These are phyloP conservation scores for Champsocephalus esox DNA, from an alignment of 2,797 vertebrate genomes.

Conservation along the genomic window DNA sequence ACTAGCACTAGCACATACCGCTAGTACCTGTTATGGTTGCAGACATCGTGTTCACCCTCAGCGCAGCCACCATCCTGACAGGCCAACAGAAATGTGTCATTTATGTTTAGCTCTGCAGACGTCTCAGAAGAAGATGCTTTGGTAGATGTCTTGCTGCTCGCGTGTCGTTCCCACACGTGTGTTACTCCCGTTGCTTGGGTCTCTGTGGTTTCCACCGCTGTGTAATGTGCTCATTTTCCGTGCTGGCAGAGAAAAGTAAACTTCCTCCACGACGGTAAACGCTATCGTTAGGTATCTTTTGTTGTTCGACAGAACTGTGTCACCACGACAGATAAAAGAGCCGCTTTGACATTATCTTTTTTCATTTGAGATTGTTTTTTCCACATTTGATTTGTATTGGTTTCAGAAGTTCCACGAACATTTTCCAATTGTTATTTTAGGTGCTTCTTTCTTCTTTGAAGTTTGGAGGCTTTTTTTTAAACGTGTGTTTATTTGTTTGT, in stretches of 20 bases:
- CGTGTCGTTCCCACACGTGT: slow-evolving; percentile 67
- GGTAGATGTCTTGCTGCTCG: slow-evolving; percentile 53
- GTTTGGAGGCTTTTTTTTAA: slow-evolving; percentile 55
- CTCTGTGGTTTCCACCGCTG: slow-evolving; percentile 66
- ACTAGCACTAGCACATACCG: slow-evolving; percentile 20
- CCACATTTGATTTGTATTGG: slow-evolving; percentile 67
- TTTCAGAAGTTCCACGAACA: slow-evolving; percentile 75
- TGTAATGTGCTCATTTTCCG: slow-evolving; percentile 56
- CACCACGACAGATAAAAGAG: slow-evolving; percentile 77
- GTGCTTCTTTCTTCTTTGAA: slow-evolving; percentile 62
- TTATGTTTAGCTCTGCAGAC: slow-evolving; percentile 61
- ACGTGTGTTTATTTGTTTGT: slow-evolving; percentile 61
- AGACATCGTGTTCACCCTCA: slow-evolving; percentile 31
- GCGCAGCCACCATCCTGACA: slow-evolving; percentile 33
- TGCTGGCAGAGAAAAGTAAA: slow-evolving; percentile 66
- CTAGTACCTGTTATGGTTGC: slow-evolving; percentile 31
- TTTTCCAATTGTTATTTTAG: slow-evolving; percentile 76
- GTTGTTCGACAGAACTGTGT: slow-evolving; percentile 83
- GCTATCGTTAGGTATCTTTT: slow-evolving; percentile 80
- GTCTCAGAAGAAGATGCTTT: slow-evolving; percentile 51
- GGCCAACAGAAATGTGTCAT: slow-evolving; percentile 50
- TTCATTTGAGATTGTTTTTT: slow-evolving; percentile 36
- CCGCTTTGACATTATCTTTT: slow-evolving; percentile 65
- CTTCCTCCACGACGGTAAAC: slow-evolving; percentile 81
- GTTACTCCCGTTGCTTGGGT: slow-evolving; percentile 72